A percentile compares a stretch with the other conserved stretches of the same genome.
Evolutionary conservation across 2,888 invertebrate genomes (phyloP).

Genomic region (Ophion ventricosus): DNA sequence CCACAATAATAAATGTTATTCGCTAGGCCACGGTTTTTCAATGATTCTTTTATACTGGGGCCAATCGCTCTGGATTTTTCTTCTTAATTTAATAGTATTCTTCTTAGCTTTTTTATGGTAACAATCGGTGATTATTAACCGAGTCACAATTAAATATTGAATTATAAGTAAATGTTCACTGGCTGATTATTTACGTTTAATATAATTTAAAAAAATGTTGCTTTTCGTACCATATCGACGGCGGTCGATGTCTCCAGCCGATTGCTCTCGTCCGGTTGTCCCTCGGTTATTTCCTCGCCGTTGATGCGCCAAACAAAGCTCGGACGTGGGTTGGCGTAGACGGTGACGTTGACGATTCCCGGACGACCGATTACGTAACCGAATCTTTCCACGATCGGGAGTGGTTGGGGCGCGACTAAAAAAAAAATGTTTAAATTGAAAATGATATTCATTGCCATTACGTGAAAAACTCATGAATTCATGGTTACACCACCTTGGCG

Average conservation of each 20-base stretch:
- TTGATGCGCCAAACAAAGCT: slow-evolving; percentile 88
- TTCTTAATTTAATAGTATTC: background rate
- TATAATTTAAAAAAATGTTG: background rate
- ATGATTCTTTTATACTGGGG: too few species aligned
- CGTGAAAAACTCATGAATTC: background rate
- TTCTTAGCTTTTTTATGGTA: background rate
- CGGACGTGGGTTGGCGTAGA: slow-evolving; percentile 90
- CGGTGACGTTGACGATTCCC: slow-evolving; percentile 90
- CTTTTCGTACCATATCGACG: slow-evolving; percentile 81
- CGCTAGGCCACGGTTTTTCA: too few species aligned
- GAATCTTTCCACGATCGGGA: slow-evolving; percentile 87
- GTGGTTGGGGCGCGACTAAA: slow-evolving; percentile 87
- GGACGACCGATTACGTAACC: slow-evolving; percentile 89
- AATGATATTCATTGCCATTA: background rate
- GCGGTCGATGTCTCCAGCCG: slow-evolving; percentile 84
- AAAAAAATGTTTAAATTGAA: slow-evolving; percentile 40
- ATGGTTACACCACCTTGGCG: too few species aligned
- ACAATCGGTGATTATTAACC: too few species aligned
- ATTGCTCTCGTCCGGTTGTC: slow-evolving; percentile 83
- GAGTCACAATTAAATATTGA: too few species aligned
- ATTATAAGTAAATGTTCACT: too few species aligned
- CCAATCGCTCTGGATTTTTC: background rate
- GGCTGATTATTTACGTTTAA: background rate
- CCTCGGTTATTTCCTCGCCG: slow-evolving; percentile 85
- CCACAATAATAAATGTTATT: too few species aligned